phyloP scores from a whole-genome alignment of 1,140 invertebrate species.

The Drosophila bocki region DNA sequence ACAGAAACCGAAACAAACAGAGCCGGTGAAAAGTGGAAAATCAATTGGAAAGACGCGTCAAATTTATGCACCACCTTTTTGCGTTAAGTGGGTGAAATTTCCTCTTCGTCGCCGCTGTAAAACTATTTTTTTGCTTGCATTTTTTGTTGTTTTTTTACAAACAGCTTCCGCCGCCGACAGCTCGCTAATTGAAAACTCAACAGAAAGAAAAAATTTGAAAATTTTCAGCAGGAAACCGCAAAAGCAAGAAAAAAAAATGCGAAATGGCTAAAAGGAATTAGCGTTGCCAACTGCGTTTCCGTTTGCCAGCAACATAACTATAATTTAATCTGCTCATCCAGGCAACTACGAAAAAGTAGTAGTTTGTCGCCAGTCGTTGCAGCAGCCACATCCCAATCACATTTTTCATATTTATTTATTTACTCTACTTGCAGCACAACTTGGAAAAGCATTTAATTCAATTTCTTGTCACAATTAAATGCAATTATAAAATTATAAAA shows the following conservation, averaged over 20 bases:
- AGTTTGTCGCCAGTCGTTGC: slow-evolving; percentile 16
- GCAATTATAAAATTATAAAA: slow-evolving; percentile 55
- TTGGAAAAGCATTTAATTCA: slow-evolving; percentile 58
- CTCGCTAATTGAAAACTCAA: slow-evolving; percentile 65
- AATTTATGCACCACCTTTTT: slow-evolving; percentile 53
- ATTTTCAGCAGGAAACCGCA: slow-evolving; percentile 54
- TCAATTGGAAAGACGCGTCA: slow-evolving; percentile 58
- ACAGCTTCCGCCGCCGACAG: slow-evolving; percentile 59
- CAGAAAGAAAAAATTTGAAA: slow-evolving; percentile 37
- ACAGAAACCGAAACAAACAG: slow-evolving; percentile 20
- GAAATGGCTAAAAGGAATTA: slow-evolving; percentile 69
- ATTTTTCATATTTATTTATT: slow-evolving; percentile 44
- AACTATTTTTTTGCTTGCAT: slow-evolving; percentile 20
- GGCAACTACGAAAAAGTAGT: slow-evolving; percentile 26
- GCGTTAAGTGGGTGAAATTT: slow-evolving; percentile 65
- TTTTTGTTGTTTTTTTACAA: slow-evolving; percentile 31
- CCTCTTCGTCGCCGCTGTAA: slow-evolving; percentile 49
- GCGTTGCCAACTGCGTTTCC: slow-evolving; percentile 71
- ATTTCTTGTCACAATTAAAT: slow-evolving; percentile 72
- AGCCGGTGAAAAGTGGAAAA: slow-evolving; percentile 70
- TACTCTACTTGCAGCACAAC: slow-evolving; percentile 15
- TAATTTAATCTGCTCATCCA: slow-evolving; percentile 52
- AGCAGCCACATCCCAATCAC: slow-evolving; percentile 15
- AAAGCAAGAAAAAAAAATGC: slow-evolving; percentile 29
- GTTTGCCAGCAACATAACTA: slow-evolving; percentile 58